Conservation (phyloP, 2,797 vertebrate genomes). For the Semaprochilodus insignis region DNA sequence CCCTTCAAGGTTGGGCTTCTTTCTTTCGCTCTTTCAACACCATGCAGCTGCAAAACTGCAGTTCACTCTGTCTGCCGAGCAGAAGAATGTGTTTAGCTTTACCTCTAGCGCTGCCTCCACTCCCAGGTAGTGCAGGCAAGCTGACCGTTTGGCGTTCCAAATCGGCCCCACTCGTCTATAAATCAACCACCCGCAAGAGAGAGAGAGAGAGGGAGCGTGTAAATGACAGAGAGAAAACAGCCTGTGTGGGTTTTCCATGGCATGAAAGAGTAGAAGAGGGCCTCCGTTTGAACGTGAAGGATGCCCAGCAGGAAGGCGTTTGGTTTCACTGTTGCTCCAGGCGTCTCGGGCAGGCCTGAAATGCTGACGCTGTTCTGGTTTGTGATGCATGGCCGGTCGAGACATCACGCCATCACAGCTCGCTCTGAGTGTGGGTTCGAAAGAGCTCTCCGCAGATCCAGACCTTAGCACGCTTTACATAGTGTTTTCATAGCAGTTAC, state of each 20-base stretch:
- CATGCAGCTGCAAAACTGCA: constrained; percentile 61
- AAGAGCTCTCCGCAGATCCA: neutral
- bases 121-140: constrained; percentile 62
- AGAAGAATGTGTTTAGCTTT: constrained; percentile 40
- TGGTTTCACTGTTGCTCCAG: constrained; percentile 85
- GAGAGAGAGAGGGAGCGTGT: neutral
- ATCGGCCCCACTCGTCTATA: constrained; percentile 46
- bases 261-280: constrained; percentile 68
- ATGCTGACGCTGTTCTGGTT: constrained; percentile 75
- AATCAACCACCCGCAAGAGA: constrained; percentile 45
- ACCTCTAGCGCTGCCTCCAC: constrained; percentile 52
- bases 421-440: constrained; percentile 43
- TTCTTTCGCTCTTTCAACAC: constrained; percentile 46
- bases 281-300: constrained; percentile 67
- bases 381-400: constrained; percentile 67
- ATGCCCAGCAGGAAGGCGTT: constrained; percentile 71
- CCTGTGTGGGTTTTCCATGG: constrained; percentile 56
- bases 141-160: constrained; percentile 65
- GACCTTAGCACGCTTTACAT: neutral
- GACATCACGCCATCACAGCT: constrained; percentile 55
- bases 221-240: constrained; percentile 33
- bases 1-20: constrained; percentile 18
- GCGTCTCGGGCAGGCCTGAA: constrained; percentile 74
- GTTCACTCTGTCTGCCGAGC: constrained; percentile 60
- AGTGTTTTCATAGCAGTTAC: neutral